Evolutionary conservation across 2,888 invertebrate genomes (phyloP).

Genomic region (Calameuta idolon): DNA sequence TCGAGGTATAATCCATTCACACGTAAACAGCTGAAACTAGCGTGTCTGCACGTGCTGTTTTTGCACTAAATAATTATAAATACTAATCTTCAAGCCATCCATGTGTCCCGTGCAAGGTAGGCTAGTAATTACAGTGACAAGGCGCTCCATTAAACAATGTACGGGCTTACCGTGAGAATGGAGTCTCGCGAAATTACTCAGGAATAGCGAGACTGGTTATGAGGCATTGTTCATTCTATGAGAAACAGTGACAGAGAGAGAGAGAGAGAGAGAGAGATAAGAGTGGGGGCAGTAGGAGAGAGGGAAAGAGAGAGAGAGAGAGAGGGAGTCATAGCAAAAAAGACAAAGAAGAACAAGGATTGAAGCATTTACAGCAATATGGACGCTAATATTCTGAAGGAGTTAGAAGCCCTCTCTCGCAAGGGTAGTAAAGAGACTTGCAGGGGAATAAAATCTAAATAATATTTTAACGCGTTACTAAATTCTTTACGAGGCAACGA

Average conservation of each 20-base stretch:
- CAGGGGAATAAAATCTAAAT: conserved; percentile 22
- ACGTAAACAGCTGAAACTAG: no score
- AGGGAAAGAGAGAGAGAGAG: not conserved
- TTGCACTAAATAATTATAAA: no score
- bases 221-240: no score
- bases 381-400: conserved; percentile 18
- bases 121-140: no score
- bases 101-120: no score
- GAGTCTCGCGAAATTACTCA: no score
- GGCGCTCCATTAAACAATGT: no score
- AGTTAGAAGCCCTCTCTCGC: conserved; percentile 7
- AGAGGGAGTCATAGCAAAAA: not conserved
- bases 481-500: conserved; percentile 19
- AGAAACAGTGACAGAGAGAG: not conserved
- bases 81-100: no score
- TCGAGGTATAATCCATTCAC: no score
- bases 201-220: no score
- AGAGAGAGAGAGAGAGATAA: not conserved
- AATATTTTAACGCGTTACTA: conserved; percentile 23
- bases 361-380: conserved; percentile 9
- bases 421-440: conserved; percentile 17
- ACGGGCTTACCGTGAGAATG: no score
- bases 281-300: not conserved
- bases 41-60: no score
- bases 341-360: not conserved